A percentile compares a stretch with the other conserved stretches of the same genome.
Conservation (phyloP, 2,113 vertebrate species). For the Nerophis ophidion region DNA sequence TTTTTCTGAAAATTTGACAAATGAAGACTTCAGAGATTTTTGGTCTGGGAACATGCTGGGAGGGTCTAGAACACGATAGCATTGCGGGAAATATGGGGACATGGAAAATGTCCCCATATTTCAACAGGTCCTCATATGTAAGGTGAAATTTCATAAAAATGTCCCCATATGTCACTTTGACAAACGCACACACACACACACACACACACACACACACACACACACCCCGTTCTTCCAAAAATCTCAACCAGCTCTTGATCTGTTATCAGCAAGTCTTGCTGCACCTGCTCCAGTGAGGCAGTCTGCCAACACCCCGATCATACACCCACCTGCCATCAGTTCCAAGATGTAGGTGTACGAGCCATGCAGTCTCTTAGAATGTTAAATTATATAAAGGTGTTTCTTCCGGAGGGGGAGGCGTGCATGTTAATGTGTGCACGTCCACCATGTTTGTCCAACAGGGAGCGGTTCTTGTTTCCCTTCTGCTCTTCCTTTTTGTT, state of each 20-base stretch:
- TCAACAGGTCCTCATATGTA: too few relatives aligned
- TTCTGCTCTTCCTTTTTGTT: constrained; percentile 63
- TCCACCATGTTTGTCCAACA: constrained; percentile 53
- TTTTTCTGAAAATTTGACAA: too few relatives aligned
- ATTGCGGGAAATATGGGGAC: too few relatives aligned
- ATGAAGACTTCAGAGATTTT: too few relatives aligned
- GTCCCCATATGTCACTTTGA: too few relatives aligned
- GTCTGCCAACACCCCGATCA: constrained; percentile 36
- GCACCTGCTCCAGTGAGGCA: constrained; percentile 60
- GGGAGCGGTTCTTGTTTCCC: constrained; percentile 68
- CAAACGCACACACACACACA: constrained; percentile 51
- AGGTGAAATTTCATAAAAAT: too few relatives aligned
- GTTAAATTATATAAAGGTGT: constrained; percentile 8
- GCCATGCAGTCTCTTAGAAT: constrained; percentile 1
- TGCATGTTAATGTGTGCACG: constrained; percentile 33
- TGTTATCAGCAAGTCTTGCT: constrained; percentile 48
- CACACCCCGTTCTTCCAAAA: not conserved
- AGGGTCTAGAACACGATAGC: too few relatives aligned
- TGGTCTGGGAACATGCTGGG: too few relatives aligned
- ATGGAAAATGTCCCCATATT: too few relatives aligned
- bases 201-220: constrained; percentile 27
- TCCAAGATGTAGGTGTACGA: not conserved
- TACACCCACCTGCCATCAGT: constrained; percentile 14
- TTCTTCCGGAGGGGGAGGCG: constrained; percentile 19
- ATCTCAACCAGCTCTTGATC: constrained; percentile 44